Evolutionary conservation across 2,113 vertebrate genomes (phyloP).

Genomic region (Alectura lathami): DNA sequence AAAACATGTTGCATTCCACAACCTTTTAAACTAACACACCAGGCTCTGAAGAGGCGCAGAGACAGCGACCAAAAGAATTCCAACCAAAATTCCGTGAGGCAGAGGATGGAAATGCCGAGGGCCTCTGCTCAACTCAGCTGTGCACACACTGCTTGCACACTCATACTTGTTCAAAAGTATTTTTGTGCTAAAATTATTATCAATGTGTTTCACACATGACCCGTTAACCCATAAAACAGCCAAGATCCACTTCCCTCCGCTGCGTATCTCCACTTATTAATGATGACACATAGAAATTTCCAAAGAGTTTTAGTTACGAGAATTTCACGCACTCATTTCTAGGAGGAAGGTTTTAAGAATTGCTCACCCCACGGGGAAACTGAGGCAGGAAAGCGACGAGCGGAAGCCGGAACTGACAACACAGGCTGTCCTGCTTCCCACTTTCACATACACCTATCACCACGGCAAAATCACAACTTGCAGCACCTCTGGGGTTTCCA

Average conservation of each 20-base stretch:
- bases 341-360: not conserved
- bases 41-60: not conserved
- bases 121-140: not conserved
- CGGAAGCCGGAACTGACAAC: not conserved
- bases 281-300: fast-evolving
- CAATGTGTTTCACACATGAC: not conserved
- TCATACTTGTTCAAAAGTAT: not conserved
- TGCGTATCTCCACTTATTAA: not conserved
- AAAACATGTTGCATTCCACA: slow-evolving; percentile 12
- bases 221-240: not conserved
- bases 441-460: not conserved
- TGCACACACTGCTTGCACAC: fast-evolving
- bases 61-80: not conserved
- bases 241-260: fast-evolving
- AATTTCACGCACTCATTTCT: not conserved
- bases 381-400: not conserved
- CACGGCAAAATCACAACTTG: not conserved
- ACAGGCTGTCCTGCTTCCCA: not conserved
- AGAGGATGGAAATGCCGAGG: not conserved
- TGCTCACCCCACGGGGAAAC: fast-evolving
- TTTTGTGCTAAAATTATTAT: not conserved
- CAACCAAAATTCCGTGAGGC: fast-evolving
- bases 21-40: slow-evolving; percentile 11
- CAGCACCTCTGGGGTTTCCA: not conserved
- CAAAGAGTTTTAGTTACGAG: not conserved